Percentiles rank a stretch among this genome's conserved stretches.
Evolutionary conservation across 1,140 invertebrate species (phyloP).

Genomic region (Zaprionus vittiger): DNA sequence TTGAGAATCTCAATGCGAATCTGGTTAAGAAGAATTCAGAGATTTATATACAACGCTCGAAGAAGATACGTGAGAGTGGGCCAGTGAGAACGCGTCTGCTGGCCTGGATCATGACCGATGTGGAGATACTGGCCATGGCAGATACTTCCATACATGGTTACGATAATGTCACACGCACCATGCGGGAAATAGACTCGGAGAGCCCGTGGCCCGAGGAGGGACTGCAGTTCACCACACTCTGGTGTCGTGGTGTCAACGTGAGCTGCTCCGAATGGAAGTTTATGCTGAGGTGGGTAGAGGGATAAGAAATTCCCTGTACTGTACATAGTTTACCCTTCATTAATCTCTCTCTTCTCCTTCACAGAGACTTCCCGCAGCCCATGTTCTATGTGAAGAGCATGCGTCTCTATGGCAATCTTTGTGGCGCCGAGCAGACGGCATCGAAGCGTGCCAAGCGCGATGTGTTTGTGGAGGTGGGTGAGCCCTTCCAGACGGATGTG

Average conservation of each 20-base stretch:
- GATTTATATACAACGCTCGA: slow-evolving; percentile 97
- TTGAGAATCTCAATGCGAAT: slow-evolving; percentile 93
- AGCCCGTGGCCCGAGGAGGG: slow-evolving; percentile 96
- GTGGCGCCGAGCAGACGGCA: slow-evolving; percentile 95
- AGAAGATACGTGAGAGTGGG: slow-evolving; percentile 90
- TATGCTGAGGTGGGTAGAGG: slow-evolving; percentile 86
- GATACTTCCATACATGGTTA: slow-evolving; percentile 94
- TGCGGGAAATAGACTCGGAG: slow-evolving; percentile 92
- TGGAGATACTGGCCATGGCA: slow-evolving; percentile 93
- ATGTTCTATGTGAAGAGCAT: slow-evolving; percentile 93
- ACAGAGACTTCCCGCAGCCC: slow-evolving; percentile 97
- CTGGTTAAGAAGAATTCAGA: slow-evolving; percentile 95
- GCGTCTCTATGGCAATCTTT: slow-evolving; percentile 94
- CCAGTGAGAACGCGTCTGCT: slow-evolving; percentile 91
- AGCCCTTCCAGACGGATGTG: slow-evolving; percentile 89
- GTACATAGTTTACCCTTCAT: neutral
- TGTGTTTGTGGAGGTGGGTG: slow-evolving; percentile 89
- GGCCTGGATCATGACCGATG: slow-evolving; percentile 91
- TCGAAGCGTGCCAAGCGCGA: slow-evolving; percentile 90
- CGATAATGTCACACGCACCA: slow-evolving; percentile 90
- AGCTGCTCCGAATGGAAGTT: slow-evolving; percentile 94
- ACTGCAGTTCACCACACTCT: slow-evolving; percentile 95
- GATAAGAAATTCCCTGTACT: neutral
- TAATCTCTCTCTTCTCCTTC: neutral
- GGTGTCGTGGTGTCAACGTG: slow-evolving; percentile 94